phyloP scores from a whole-genome alignment of 2,113 vertebrate species.

The Myrmecobius fasciatus region DNA sequence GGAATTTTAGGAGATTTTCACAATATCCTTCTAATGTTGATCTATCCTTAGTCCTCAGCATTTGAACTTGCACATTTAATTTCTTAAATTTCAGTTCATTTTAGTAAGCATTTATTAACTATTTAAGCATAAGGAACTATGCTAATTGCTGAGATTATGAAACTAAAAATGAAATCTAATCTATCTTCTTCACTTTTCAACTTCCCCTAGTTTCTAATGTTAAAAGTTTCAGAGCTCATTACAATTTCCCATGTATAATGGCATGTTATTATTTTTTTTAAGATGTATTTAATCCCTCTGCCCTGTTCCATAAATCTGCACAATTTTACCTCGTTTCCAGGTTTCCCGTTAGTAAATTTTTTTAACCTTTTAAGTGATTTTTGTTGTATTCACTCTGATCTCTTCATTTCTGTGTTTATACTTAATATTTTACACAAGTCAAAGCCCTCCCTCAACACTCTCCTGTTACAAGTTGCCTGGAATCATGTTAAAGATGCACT shows the following conservation, averaged over 20 bases:
- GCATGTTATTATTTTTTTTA: neutral
- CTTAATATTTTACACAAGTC: neutral
- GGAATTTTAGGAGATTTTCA: neutral
- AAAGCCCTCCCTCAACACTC: too few relatives aligned
- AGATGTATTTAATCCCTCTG: neutral
- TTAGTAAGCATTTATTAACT: neutral
- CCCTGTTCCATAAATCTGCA: neutral
- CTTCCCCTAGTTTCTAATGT: neutral
- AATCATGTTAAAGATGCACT: neutral
- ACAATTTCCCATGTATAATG: neutral
- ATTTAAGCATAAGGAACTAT: neutral
- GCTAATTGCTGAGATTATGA: constrained; percentile 6
- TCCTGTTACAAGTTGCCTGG: too few relatives aligned
- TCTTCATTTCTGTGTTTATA: neutral
- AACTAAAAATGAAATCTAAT: neutral
- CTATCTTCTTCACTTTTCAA: neutral
- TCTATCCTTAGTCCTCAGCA: neutral
- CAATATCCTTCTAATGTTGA: neutral
- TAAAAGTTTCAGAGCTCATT: neutral
- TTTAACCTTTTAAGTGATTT: neutral
- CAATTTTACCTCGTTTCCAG: neutral
- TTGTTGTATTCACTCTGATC: neutral
- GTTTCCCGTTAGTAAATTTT: constrained; percentile 1
- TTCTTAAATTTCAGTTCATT: neutral
- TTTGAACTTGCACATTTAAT: neutral